These are phyloP conservation scores for Drosophila oshimai DNA, from an alignment of 1,140 invertebrate genomes.

Conservation along the genomic window DNA sequence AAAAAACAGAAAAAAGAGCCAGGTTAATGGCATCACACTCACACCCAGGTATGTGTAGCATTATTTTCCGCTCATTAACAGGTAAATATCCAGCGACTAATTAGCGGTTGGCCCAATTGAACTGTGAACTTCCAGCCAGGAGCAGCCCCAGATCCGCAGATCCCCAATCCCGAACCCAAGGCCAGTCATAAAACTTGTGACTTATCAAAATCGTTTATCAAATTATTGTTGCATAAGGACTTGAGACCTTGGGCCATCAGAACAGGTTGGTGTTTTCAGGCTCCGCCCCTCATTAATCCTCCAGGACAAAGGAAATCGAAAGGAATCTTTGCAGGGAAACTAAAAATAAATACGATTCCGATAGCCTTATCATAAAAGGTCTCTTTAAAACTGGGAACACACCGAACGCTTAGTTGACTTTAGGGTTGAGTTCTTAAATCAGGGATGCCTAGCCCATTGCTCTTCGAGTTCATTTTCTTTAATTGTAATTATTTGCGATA, in stretches of 20 bases:
- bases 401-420: too few species aligned
- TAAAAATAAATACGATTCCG: too few species aligned
- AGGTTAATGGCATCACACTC: constrained; percentile 18
- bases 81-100: constrained; percentile 25
- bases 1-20: constrained; percentile 7
- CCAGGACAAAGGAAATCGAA: not conserved
- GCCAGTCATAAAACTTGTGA: constrained; percentile 39
- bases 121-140: constrained; percentile 60
- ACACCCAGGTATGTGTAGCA: not conserved
- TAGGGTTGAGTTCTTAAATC: too few species aligned
- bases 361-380: too few species aligned
- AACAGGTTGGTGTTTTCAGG: not conserved
- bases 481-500: too few species aligned
- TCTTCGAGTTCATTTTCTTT: too few species aligned
- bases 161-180: constrained; percentile 13
- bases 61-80: not conserved
- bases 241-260: constrained; percentile 14
- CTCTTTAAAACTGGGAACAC: too few species aligned
- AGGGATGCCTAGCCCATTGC: too few species aligned
- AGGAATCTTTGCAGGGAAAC: not conserved
- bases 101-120: constrained; percentile 70
- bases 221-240: constrained; percentile 44
- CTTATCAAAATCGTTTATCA: constrained; percentile 41
- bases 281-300: constrained; percentile 8
- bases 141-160: too few species aligned